Conservation (phyloP, 2,113 vertebrate genomes). For the Malurus cyaneus region DNA sequence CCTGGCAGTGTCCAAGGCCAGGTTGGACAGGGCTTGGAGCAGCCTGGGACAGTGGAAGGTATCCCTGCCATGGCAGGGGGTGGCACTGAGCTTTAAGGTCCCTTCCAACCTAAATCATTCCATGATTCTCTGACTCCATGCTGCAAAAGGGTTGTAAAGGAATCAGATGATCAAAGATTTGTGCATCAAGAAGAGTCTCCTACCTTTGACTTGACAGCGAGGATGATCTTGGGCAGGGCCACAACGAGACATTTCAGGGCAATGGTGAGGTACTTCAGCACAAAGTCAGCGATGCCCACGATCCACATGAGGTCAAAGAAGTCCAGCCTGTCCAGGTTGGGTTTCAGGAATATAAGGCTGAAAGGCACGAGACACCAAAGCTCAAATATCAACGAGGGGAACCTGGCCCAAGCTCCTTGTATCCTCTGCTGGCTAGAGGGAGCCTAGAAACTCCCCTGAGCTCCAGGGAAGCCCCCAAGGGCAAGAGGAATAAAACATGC, state of each 20-base stretch:
- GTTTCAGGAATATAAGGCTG: constrained; percentile 93
- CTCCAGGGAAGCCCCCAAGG: background rate
- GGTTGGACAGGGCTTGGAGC: accelerated
- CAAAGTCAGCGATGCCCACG: constrained; percentile 93
- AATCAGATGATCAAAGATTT: background rate
- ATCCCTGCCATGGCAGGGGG: background rate
- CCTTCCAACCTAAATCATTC: background rate
- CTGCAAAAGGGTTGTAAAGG: background rate
- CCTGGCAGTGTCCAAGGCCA: background rate
- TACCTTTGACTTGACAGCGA: constrained; percentile 96
- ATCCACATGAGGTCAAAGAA: constrained; percentile 97
- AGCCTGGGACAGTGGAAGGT: accelerated
- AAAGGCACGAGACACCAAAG: background rate
- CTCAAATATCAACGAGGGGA: background rate
- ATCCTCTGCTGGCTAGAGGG: background rate
- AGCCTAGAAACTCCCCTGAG: background rate
- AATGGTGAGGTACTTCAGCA: constrained; percentile 94
- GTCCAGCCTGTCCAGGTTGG: constrained; percentile 88
- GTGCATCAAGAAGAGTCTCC: background rate
- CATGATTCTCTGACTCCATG: background rate
- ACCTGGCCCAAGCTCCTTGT: background rate
- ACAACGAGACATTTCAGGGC: constrained; percentile 90
- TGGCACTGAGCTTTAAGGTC: background rate
- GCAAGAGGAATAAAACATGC: background rate
- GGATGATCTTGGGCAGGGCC: constrained; percentile 89